phyloP scores from a whole-genome alignment of 2,113 vertebrate genomes.

The Chunga burmeisteri region DNA sequence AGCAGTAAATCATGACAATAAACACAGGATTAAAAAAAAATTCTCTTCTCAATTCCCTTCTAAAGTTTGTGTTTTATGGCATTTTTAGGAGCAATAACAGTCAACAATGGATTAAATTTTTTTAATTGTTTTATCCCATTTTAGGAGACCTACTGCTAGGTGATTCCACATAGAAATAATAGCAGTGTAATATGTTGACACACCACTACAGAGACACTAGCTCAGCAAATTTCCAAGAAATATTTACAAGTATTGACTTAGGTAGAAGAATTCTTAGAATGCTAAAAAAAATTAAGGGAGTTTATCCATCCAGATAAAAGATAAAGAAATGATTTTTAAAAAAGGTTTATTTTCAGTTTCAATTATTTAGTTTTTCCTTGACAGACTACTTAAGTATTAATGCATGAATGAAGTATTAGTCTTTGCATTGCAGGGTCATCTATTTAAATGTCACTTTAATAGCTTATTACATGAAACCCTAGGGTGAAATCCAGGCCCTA shows the following conservation, averaged over 20 bases:
- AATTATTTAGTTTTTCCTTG: neutral
- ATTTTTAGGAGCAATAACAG: neutral
- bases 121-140: neutral
- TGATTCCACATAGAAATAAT: neutral
- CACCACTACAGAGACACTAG: neutral
- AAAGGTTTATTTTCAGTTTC: neutral
- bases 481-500: neutral
- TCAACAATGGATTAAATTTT: neutral
- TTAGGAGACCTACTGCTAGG: neutral
- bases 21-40: neutral
- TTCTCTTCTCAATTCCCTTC: neutral
- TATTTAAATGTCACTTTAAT: slow-evolving; percentile 4
- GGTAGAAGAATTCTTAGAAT: neutral
- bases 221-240: neutral
- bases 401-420: neutral
- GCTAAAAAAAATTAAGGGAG: neutral
- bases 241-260: neutral
- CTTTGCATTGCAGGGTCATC: neutral
- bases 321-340: neutral
- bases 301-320: neutral
- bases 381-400: neutral
- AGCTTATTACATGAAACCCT: neutral
- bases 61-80: neutral
- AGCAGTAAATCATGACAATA: neutral
- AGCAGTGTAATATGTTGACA: neutral